Evolutionary conservation across 2,113 vertebrate genomes (phyloP), one percentile per base, ranked within the genome.

Genomic region (Heterocephalus glaber): DNA sequence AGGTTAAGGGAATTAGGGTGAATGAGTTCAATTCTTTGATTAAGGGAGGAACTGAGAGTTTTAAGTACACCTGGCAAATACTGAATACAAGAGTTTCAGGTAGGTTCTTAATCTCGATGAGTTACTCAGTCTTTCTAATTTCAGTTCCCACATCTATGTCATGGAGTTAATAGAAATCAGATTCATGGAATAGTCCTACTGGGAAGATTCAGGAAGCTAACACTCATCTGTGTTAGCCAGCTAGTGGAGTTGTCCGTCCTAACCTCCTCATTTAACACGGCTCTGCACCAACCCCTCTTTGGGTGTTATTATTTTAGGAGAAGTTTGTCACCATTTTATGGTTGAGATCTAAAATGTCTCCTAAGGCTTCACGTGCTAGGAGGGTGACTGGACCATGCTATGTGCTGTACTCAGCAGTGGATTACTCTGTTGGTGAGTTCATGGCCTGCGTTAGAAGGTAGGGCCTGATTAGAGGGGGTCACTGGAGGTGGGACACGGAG

Each of bases 1-100:
- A 26, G 26, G 7, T n/a, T 20, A 76, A 17, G 1, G 20, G 49
- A 35, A 35, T 0, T 3, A 30, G 5, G 38, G 3, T 41, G 38
- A 26, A 22, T 16, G 66, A 11, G 26, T 12, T 77, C 58, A 60
- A 19, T 13, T 60, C 13, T 83, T 77, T 24, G 0, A 11, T 13
- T 14, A 30, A 2, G 9, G 24, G 1, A 1, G 12, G 1, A 13
- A 5, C 5, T 7, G 33, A 2, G 24, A 58, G 3, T 16, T 16
- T 12, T 74, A 9, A 44, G 22, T 41, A 17, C 9, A 74, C 70
- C 38, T 12, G 0, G 2, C 35, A 14, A 65, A 47, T 28, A 33
- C 5, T 33, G 3, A 1, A 2, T 70, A 58, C 9, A 72, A 56
- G 4, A 35, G 44, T 38, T 5, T 3, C 3, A 20, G 24, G 5